Evolutionary conservation across 1,140 invertebrate species (phyloP), one percentile per base, ranked within the genome.

Genomic region (Venustaconcha ellipsiformis): DNA sequence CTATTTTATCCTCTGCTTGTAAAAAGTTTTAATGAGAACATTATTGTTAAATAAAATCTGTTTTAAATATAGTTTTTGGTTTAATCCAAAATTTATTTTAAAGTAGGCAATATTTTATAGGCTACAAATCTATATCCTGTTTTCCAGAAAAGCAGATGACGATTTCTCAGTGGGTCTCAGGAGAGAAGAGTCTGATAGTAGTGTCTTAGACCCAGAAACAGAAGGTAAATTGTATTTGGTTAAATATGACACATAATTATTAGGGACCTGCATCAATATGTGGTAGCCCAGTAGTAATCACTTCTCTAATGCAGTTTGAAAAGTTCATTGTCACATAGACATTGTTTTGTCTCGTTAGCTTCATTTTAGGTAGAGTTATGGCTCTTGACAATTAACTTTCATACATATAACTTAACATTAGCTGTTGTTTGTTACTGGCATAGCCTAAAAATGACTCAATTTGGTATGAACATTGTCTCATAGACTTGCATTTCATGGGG

Each of bases 171-270:
- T 48, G 15, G 63, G 67, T 48, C 64, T 74, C 37, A 79, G 71
- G 20, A 81, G 83, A 74, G 87, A 88, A 67, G 86, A 88, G 70
- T 88, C 87, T 15, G 87, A 88, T 72, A 85, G 86, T 67, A 88
- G 87, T 82, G 84, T 86, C 2, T 77, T 86, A 55, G 87, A 88
- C 48, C 87, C 86, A 63, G 87, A 88, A 74, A 88, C 87, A 75
- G 87, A 88, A 83, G 87, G 87, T 88, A 67, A 66, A 63, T 65
- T 57, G 57, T 20, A 23, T 65, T 72, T 72, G 13, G 55, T 15
- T 67, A 12, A 67, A 30, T 48, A 5, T 67, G 2, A 48, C 30
- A 65, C 63, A 14, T 15, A 65, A n/a, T 65, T 64, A 30, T 30
- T 30, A 48, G 37, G 5, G 37, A 48, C 37, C 37, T 48, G 37